Base-by-base conservation (phyloP, 2,797 vertebrate genomes). In the Salmo trutta region DNA sequence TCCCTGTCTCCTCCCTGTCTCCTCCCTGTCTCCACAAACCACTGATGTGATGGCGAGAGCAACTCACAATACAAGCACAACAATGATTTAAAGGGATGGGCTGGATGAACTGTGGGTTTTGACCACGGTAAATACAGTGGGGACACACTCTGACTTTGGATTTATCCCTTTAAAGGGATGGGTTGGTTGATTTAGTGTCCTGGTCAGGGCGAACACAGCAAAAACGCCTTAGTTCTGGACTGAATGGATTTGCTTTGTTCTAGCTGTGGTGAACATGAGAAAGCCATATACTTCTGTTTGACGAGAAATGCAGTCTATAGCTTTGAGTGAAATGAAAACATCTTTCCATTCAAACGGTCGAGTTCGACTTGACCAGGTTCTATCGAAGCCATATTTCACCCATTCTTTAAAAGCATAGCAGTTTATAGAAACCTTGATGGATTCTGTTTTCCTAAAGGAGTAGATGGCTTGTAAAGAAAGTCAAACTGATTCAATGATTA, bases 31-130 rank as follows among this genome's bases (percentile, higher is more conserved):
- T 77, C 75, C 73, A 67, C 59, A 77, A 81, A 75, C 80, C 64
- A 77, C 8, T 87, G 80, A 86, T 83, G 76, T 82, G 66, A 79
- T 79, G 79, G 85, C 79, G 53, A 79, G 66, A 69, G 82, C 64
- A 66, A 70, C 19, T 66, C 67, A 74, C 74, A 76, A 74, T 72
- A 75, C 41, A 29, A 74, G 73, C 41, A 17, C 74, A 73, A 5
- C 33, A 71, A 10, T 0, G 52, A 17, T 72, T 71, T 47, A 52
- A 47, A 71, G 1, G 62, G 6, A 71, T 5, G 36, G 6, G 17
- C 54, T 6, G 54, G 54, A 56, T 56, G 54, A 59, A 2, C 56
- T 59, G 59, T 64, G 21, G 7, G 59, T 64, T 64, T 12, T 59
- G 56, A 59, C 8, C 56, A 10, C 56, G 5, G 19, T n/a, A 21